phyloP scores from a whole-genome alignment of 2,797 vertebrate genomes.

The Menidia menidia region DNA sequence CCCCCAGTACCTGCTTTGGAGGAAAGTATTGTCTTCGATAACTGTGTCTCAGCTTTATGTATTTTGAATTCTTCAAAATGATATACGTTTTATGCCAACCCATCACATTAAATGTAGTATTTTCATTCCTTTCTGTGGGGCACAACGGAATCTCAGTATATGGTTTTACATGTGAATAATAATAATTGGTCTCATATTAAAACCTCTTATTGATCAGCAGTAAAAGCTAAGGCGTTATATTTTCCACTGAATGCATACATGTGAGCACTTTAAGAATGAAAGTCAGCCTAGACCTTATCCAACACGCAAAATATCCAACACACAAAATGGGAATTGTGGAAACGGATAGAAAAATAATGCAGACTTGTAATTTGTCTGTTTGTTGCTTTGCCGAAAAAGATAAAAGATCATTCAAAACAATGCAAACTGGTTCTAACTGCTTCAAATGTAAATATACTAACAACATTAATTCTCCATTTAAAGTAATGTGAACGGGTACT shows the following conservation, averaged over 20 bases:
- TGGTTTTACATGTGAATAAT: background rate
- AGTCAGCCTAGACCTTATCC: too few relatives aligned
- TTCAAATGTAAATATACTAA: too few relatives aligned
- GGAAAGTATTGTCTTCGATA: slow-evolving; percentile 14
- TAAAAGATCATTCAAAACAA: too few relatives aligned
- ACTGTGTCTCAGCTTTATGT: background rate
- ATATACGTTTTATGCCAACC: background rate
- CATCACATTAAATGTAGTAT: background rate
- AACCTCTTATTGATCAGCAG: background rate
- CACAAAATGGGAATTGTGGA: too few relatives aligned
- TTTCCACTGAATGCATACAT: background rate
- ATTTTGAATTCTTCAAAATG: background rate
- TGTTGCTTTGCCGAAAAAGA: too few relatives aligned
- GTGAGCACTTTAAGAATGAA: background rate
- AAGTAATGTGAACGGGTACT: too few relatives aligned
- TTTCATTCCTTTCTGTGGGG: slow-evolving; percentile 10
- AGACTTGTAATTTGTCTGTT: too few relatives aligned
- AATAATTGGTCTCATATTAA: background rate
- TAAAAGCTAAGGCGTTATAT: background rate
- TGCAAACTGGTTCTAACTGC: too few relatives aligned
- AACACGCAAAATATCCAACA: too few relatives aligned
- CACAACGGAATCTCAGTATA: background rate
- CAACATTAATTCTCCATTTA: too few relatives aligned
- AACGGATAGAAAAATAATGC: too few relatives aligned
- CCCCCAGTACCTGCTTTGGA: slow-evolving; percentile 15